Evolutionary conservation across 2,888 invertebrate genomes (phyloP), one percentile per base, ranked within the genome.

Genomic region (Ceramica pisi): DNA sequence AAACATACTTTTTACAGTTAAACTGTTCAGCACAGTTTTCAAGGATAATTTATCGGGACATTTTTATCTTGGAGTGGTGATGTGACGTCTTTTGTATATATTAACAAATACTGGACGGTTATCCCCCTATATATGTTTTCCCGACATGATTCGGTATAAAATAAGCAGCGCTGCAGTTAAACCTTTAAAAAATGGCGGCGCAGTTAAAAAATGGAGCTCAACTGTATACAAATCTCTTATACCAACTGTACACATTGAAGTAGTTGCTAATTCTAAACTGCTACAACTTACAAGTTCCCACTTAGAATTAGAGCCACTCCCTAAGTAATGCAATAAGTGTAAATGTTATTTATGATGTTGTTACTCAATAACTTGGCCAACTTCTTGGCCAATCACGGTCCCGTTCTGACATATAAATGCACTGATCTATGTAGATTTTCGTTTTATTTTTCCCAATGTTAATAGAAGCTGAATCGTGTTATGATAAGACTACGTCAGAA

Each of bases 281-380:
- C 41, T 80, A 38, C 38, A 59, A 65, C 55, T 62, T 59, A 26
- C 67, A 67, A 64, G 63, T 76, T 63, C 48, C 38, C 57, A 51
- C 60, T 56, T 48, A 41, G 51, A 69, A 41, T 79, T 41, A 51
- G 73, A 41, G 31, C 82, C 79, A 56, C 82, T 65, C 82, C 79
- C 41, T 72, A 64, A 81, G 62, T 81, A 79, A 77, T 51, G 82
- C 82, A 79, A 79, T 79, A 72, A 82, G 72, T 78, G 78, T 78
- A 67, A 82, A 67, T 57, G 72, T 81, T 81, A 79, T 79, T 81
- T 78, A 79, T 38, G 59, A 46, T n/a, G 31, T 62, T 53, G 79
- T 79, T 78, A 35, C 67, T 35, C 31, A 62, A 67, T 72, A 66
- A 68, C 78, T 79, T 59, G 7, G 41, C 46, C 46, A 26, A 53